Evolutionary conservation across 2,797 vertebrate genomes (phyloP), one percentile per base, ranked within the genome.

Genomic region (Phoebastria nigripes): DNA sequence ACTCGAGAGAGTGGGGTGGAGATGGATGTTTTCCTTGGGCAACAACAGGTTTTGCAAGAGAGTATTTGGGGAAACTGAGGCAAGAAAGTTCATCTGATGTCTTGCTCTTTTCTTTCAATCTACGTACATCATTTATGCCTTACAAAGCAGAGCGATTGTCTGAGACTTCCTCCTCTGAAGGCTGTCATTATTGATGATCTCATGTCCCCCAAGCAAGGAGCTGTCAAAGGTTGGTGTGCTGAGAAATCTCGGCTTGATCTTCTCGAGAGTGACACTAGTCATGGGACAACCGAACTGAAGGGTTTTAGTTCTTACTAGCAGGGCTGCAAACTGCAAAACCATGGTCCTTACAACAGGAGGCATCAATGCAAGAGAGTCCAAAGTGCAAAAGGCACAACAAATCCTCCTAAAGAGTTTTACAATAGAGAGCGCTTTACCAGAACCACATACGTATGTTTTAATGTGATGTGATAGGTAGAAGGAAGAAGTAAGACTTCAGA

Each of bases 1-100:
- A 28, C 7, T n/a, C 0, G 0, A 66, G 63, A 73, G 18, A 52
- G 1, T 1, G 17, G 2, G 7, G 5, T 65, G 20, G n/a, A 89
- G 24, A 3, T 33, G 15, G 16, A 12, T 39, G 2, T 63, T 87
- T 41, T 62, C 4, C 33, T 63, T 61, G 33, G 11, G 9, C 15
- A 91, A 12, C 39, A 66, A 8, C 1, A 42, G 5, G 4, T 44
- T 93, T 78, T 70, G 3, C 8, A 31, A 70, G 13, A 33, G 7
- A 74, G 9, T 63, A 33, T 51, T 63, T 67, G 67, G 78, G 79
- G 71, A 94, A 96, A 94, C 52, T 42, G 91, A 92, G 89, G 56
- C 55, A 86, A 42, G 29, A 78, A 80, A 56, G 1, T 7, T 0
- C 0, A 0, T 28, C 16, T 35, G 19, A 59, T 56, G 2, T 28